A percentile compares a stretch with the other conserved stretches of the same genome.
phyloP scores from a whole-genome alignment of 2,113 vertebrate genomes.

The Lontra canadensis region DNA sequence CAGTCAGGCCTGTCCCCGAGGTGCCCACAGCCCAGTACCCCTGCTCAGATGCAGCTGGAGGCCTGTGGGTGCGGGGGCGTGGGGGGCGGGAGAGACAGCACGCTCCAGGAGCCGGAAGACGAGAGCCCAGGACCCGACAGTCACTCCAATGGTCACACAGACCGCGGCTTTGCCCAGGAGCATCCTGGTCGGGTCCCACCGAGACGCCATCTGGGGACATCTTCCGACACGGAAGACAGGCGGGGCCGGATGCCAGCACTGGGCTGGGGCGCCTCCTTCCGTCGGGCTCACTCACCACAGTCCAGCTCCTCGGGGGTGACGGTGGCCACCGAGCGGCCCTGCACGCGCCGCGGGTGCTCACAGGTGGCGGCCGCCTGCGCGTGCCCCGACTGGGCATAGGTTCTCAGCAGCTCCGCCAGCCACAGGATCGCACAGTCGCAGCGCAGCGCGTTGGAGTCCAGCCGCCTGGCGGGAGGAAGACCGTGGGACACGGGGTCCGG shows the following conservation, averaged over 20 bases:
- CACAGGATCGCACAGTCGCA: conserved; percentile 98
- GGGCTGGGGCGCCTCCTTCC: not conserved
- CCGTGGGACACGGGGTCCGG: rapidly evolving
- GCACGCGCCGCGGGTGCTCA: conserved; percentile 92
- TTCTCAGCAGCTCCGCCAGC: conserved; percentile 94
- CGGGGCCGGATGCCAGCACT: rapidly evolving
- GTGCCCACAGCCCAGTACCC: not conserved
- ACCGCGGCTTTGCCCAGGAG: not conserved
- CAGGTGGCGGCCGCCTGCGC: conserved; percentile 97
- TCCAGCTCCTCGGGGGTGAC: conserved; percentile 96
- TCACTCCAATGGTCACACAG: not conserved
- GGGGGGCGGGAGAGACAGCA: rapidly evolving
- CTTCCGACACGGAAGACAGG: not conserved
- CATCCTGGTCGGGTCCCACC: rapidly evolving
- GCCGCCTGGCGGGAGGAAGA: conserved; percentile 85
- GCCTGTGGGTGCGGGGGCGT: rapidly evolving
- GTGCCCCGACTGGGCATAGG: conserved; percentile 93
- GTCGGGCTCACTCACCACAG: conserved; percentile 89
- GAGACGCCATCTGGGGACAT: rapidly evolving
- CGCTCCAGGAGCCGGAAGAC: not conserved
- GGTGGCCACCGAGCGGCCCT: conserved; percentile 95
- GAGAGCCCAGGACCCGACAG: not conserved
- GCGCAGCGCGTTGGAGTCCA: conserved; percentile 96
- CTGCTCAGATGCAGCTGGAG: not conserved
- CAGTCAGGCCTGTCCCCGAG: not conserved